Conservation (phyloP, 2,797 vertebrate species). For the Clarias laeviceps region DNA sequence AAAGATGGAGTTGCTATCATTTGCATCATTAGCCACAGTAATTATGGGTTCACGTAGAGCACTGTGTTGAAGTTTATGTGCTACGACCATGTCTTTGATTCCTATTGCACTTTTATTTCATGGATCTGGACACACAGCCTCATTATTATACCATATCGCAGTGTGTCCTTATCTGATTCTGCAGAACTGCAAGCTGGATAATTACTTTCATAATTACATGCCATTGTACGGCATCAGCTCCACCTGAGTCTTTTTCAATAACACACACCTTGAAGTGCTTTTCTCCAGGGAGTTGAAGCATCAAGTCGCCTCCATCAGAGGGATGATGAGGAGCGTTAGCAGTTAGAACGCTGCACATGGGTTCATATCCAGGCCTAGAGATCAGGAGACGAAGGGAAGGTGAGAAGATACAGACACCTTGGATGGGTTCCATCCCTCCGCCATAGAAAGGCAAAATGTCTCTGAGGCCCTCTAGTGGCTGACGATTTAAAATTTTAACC, state of each 20-base stretch:
- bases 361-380: neutral
- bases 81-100: neutral
- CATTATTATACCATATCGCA: neutral
- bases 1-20: neutral
- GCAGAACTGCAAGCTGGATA: neutral
- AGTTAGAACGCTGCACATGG: neutral
- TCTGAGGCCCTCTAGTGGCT: too few species aligned
- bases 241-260: neutral
- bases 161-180: neutral
- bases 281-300: neutral
- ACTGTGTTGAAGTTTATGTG: neutral
- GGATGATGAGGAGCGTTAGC: neutral
- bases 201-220: neutral
- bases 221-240: neutral
- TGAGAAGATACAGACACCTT: neutral
- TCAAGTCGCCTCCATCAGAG: neutral
- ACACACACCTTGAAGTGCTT: neutral
- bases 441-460: neutral
- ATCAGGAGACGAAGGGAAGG: neutral
- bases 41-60: neutral
- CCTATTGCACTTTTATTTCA: conserved; percentile 1
- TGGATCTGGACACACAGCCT: too few species aligned
- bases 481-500: too few species aligned
- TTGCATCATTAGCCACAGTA: conserved; percentile 14
- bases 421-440: neutral